Evolutionary conservation across 2,797 vertebrate species (phyloP).

Genomic region (Microchirus variegatus): DNA sequence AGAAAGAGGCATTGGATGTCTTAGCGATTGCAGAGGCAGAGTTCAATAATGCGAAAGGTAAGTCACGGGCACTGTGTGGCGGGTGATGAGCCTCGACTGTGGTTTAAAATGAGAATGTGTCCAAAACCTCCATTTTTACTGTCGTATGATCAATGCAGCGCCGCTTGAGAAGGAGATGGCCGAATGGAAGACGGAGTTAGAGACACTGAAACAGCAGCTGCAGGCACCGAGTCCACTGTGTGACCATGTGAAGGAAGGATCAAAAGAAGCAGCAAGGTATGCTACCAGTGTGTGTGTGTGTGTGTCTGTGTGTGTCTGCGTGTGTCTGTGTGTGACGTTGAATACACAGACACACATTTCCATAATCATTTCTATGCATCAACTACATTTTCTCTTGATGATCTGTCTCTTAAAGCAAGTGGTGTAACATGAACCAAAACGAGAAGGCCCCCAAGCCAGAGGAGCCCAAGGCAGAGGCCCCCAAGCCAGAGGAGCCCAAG

Average conservation of each 20-base stretch:
- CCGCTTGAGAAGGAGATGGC: conserved; percentile 28
- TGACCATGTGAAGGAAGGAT: conserved; percentile 49
- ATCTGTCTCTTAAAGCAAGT: conserved; percentile 46
- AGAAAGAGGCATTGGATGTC: conserved; percentile 51
- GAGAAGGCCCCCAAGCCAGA: conserved; percentile 5
- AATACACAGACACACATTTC: neutral
- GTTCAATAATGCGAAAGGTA: conserved; percentile 42
- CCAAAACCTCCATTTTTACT: neutral
- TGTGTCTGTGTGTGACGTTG: neutral
- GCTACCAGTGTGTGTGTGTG: neutral
- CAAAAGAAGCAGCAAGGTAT: conserved; percentile 44
- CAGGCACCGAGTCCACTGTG: conserved; percentile 60
- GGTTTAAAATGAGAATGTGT: conserved; percentile 10
- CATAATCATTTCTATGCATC: neutral
- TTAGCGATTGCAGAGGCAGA: neutral
- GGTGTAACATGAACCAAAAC: conserved; percentile 42
- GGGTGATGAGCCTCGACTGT: neutral
- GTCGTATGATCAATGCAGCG: conserved; percentile 46
- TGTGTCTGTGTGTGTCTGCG: neutral
- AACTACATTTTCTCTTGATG: neutral
- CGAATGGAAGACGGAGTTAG: conserved; percentile 40
- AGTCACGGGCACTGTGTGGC: conserved; percentile 13
- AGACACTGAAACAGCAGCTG: conserved; percentile 43
- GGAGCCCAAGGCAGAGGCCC: conserved; percentile 8
- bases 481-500: neutral